Conservation (phyloP, 2,888 invertebrate genomes). For the Nysson spinosus region DNA sequence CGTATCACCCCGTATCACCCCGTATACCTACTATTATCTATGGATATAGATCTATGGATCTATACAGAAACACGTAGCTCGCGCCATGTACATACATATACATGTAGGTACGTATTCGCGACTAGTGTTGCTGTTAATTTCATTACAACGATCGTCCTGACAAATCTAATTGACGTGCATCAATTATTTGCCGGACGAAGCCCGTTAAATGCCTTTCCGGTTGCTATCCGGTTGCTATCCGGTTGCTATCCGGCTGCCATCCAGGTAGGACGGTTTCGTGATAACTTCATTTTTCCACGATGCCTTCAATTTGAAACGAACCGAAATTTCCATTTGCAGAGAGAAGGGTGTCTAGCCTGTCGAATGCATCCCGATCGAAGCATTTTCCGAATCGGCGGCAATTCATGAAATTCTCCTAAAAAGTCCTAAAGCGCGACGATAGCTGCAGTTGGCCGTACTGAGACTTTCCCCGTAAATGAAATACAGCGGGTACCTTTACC, state of each 20-base stretch:
- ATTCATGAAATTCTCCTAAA: neutral
- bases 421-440: slow-evolving; percentile 43
- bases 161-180: slow-evolving; percentile 73
- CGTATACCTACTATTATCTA: too few relatives aligned
- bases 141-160: slow-evolving; percentile 69
- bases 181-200: slow-evolving; percentile 70
- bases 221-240: too few relatives aligned
- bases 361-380: slow-evolving; percentile 4
- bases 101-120: slow-evolving; percentile 36
- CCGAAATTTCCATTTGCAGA: too few relatives aligned
- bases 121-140: slow-evolving; percentile 61
- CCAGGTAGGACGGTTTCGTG: slow-evolving; percentile 43
- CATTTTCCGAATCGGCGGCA: neutral
- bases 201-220: slow-evolving; percentile 56
- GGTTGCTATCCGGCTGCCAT: slow-evolving; percentile 1
- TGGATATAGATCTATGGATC: slow-evolving; percentile 7
- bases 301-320: too few relatives aligned
- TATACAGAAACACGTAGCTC: too few relatives aligned
- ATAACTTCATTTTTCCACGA: slow-evolving; percentile 57
- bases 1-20: too few relatives aligned
- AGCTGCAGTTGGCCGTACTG: slow-evolving; percentile 53
- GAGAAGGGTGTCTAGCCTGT: neutral
- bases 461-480: slow-evolving; percentile 57
- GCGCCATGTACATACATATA: slow-evolving; percentile 11
- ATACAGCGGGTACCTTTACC: slow-evolving; percentile 42